Conservation (phyloP, 2,113 vertebrate genomes). For the Cynocephalus volans region DNA sequence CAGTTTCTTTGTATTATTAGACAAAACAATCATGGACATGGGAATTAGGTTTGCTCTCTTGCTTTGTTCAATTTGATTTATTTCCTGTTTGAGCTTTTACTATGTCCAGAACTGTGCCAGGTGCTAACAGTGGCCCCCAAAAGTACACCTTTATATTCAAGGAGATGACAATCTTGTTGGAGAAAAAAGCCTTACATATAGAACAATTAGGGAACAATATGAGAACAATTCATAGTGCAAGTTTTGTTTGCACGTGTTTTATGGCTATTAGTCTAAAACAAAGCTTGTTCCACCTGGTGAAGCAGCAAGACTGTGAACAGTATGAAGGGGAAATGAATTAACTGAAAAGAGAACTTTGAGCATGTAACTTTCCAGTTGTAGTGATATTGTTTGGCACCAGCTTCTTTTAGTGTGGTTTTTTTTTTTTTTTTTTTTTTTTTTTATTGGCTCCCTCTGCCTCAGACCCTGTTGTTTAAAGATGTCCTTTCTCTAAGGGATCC, state of each 20-base stretch:
- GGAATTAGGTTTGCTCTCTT: neutral
- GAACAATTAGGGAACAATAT: neutral
- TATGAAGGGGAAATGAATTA: neutral
- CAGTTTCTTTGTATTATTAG: neutral
- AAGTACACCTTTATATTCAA: neutral
- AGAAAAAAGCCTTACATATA: neutral
- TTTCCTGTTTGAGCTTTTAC: neutral
- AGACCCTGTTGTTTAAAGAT: neutral
- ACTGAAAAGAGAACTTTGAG: neutral
- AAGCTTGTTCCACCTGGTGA: neutral
- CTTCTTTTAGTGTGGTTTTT: neutral
- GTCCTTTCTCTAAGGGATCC: neutral
- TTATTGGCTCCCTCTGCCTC: neutral
- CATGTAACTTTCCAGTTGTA: accelerated
- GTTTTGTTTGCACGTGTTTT: neutral
- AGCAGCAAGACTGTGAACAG: neutral
- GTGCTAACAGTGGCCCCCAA: neutral
- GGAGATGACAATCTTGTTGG: neutral
- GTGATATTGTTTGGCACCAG: accelerated
- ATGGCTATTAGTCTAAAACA: neutral
- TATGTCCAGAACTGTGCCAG: neutral
- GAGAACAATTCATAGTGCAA: neutral
- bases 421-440: too few relatives aligned
- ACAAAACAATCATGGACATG: neutral
- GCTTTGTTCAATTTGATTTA: neutral